A percentile compares a stretch with the other conserved stretches of the same genome.
phyloP scores from a whole-genome alignment of 1,140 invertebrate genomes.

The Drosophila tsacasi region DNA sequence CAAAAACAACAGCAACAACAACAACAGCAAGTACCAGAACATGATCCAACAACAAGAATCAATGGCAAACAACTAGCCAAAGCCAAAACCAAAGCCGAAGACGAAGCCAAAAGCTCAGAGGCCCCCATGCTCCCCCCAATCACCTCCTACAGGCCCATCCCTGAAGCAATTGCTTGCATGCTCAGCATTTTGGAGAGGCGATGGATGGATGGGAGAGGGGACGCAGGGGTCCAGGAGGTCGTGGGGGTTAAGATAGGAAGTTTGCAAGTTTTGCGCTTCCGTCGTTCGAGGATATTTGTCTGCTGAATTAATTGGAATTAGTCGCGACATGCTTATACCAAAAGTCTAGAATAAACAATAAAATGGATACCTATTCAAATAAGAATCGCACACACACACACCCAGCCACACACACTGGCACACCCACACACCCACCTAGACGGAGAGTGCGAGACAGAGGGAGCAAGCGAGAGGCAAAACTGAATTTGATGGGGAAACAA shows the following conservation, averaged over 20 bases:
- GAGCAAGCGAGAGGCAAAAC: constrained; percentile 38
- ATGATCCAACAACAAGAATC: constrained; percentile 41
- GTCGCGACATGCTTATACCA: constrained; percentile 83
- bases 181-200: constrained; percentile 60
- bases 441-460: constrained; percentile 14
- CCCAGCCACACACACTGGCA: constrained; percentile 17
- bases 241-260: constrained; percentile 27
- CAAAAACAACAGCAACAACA: constrained; percentile 54
- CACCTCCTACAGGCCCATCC: background rate
- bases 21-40: constrained; percentile 20
- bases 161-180: constrained; percentile 45
- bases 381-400: constrained; percentile 45
- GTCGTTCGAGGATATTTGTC: constrained; percentile 79
- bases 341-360: constrained; percentile 83
- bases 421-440: constrained; percentile 23
- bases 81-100: constrained; percentile 56
- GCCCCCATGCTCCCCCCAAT: background rate
- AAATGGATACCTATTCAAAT: constrained; percentile 84
- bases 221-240: background rate
- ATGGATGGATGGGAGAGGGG: background rate
- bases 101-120: constrained; percentile 56
- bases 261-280: constrained; percentile 65
- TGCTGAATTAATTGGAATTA: constrained; percentile 84
- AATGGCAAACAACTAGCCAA: constrained; percentile 71
- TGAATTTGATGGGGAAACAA: constrained; percentile 62